These are phyloP conservation scores for Myotis pilosus DNA, from an alignment of 2,797 vertebrate species.

Conservation along the genomic window DNA sequence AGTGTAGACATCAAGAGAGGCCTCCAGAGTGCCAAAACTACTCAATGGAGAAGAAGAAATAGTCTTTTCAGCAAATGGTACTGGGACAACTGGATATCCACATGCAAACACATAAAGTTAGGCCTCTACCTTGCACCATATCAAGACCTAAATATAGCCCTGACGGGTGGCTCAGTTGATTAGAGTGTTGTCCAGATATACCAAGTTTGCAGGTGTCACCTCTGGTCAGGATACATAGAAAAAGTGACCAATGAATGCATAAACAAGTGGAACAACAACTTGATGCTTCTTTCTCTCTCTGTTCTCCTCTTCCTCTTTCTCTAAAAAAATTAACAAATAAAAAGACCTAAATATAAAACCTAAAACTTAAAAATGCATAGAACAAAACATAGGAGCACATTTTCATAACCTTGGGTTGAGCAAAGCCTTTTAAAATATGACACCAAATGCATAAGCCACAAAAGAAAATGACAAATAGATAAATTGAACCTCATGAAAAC, in stretches of 20 bases:
- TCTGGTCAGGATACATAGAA: background rate
- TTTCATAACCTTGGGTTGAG: background rate
- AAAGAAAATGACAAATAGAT: background rate
- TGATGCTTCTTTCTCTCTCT: background rate
- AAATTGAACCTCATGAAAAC: background rate
- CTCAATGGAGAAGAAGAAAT: background rate
- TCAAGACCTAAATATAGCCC: background rate
- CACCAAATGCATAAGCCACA: background rate
- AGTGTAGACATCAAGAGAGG: background rate
- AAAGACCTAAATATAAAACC: constrained; percentile 10
- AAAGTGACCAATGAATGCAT: background rate
- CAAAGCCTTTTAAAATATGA: background rate
- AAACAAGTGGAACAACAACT: background rate
- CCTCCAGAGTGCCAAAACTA: background rate
- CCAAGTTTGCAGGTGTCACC: background rate
- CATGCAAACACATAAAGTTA: background rate
- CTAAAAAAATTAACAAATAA: background rate
- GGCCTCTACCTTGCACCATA: background rate
- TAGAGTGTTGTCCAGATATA: background rate
- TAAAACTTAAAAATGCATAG: constrained; percentile 21
- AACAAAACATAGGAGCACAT: background rate
- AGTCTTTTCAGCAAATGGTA: background rate
- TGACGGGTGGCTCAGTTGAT: background rate
- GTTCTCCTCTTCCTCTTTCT: background rate
- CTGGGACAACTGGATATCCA: background rate